Percentiles rank a stretch among this genome's conserved stretches.
Evolutionary conservation across 2,888 invertebrate species (phyloP).

Genomic region (Melanchra persicariae): DNA sequence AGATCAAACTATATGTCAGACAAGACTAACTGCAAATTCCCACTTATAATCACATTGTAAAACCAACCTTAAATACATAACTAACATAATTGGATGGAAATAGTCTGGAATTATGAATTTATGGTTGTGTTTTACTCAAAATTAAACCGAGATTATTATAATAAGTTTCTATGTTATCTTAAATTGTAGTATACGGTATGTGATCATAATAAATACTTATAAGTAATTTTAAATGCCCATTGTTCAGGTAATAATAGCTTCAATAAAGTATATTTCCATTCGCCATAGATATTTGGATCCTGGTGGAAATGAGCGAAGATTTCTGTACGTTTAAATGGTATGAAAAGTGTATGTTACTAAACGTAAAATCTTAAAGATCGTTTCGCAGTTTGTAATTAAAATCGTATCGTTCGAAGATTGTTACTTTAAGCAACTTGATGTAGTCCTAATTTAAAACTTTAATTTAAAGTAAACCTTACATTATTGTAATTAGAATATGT

Average conservation of each 20-base stretch:
- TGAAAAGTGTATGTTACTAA: slow-evolving; percentile 57
- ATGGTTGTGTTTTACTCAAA: neutral
- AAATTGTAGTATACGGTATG: neutral
- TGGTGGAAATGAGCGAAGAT: slow-evolving; percentile 71
- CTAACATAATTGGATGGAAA: neutral
- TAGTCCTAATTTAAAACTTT: slow-evolving; percentile 8
- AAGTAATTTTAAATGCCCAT: neutral
- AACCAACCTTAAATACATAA: too few relatives aligned
- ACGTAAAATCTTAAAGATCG: slow-evolving; percentile 11
- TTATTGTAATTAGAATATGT: neutral
- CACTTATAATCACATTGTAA: too few relatives aligned
- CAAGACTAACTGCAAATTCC: too few relatives aligned
- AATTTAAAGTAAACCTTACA: neutral
- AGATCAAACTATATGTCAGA: too few relatives aligned
- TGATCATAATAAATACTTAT: neutral
- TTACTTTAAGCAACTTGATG: slow-evolving; percentile 1
- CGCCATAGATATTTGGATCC: slow-evolving; percentile 75
- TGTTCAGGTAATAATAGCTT: slow-evolving; percentile 9
- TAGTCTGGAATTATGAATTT: neutral
- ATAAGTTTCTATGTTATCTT: too few relatives aligned
- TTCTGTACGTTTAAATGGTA: slow-evolving; percentile 66
- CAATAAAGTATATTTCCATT: slow-evolving; percentile 38
- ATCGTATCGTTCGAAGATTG: slow-evolving; percentile 27
- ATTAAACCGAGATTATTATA: neutral
- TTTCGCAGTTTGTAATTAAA: slow-evolving; percentile 40